Conservation (phyloP, 2,113 vertebrate species). For the Copsychus sechellarum region DNA sequence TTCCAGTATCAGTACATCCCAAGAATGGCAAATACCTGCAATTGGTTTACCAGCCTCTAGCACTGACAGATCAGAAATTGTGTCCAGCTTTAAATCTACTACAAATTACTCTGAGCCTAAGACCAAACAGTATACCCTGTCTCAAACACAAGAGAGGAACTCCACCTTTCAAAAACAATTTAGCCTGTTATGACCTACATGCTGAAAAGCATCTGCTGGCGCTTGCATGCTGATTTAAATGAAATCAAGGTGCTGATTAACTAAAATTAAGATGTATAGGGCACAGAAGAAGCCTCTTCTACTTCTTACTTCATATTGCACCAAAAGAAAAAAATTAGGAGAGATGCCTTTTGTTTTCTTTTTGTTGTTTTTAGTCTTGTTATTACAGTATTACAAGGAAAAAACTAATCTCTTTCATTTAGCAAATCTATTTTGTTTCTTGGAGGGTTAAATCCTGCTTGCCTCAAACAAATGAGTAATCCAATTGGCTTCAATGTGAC, state of each 20-base stretch:
- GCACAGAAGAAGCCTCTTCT: background rate
- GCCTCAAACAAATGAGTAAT: constrained; percentile 51
- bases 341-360: background rate
- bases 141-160: background rate
- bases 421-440: constrained; percentile 54
- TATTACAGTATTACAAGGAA: background rate
- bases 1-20: background rate
- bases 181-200: background rate
- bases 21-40: background rate
- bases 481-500: constrained; percentile 57
- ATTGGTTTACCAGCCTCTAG: background rate
- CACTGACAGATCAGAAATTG: background rate
- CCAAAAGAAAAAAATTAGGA: background rate
- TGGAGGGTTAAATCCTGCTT: constrained; percentile 45
- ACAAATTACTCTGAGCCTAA: background rate
- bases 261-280: background rate
- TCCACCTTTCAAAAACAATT: background rate
- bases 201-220: background rate
- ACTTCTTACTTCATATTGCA: background rate
- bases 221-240: background rate
- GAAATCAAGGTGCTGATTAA: background rate
- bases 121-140: background rate
- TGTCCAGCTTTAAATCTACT: background rate
- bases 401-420: constrained; percentile 32
- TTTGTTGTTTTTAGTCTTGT: background rate